Evolutionary conservation across 2,888 invertebrate species (phyloP).

Genomic region (Xiphydria camelus): DNA sequence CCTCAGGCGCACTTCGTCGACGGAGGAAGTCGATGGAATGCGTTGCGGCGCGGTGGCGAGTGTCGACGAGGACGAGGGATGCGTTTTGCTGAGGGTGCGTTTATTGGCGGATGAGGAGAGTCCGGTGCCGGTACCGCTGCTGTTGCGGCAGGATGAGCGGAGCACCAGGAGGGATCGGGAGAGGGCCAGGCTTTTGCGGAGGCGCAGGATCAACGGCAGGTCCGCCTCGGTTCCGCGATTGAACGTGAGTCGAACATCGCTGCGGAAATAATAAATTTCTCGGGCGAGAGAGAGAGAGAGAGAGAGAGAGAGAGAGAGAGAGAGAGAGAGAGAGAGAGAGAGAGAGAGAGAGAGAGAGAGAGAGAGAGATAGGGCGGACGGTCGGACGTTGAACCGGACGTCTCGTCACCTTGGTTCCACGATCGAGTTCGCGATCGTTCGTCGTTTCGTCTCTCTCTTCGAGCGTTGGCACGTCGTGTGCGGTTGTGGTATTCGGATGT

Average conservation of each 20-base stretch:
- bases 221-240: conserved; percentile 56
- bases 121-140: conserved; percentile 18
- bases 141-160: conserved; percentile 42
- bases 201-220: conserved; percentile 53
- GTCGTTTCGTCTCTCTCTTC: background rate
- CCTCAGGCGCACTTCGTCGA: too few relatives aligned
- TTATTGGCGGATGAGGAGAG: conserved; percentile 34
- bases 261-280: too few relatives aligned
- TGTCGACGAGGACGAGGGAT: conserved; percentile 42
- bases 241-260: conserved; percentile 54
- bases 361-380: too few relatives aligned
- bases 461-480: conserved; percentile 15
- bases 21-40: conserved; percentile 25
- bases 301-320: too few relatives aligned
- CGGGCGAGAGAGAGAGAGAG: too few relatives aligned
- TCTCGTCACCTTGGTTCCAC: too few relatives aligned
- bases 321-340: too few relatives aligned
- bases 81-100: conserved; percentile 47
- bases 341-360: too few relatives aligned
- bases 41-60: conserved; percentile 25
- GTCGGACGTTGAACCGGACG: too few relatives aligned
- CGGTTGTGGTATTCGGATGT: conserved; percentile 34
- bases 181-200: conserved; percentile 49
- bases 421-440: conserved; percentile 7
- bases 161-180: conserved; percentile 53